Evolutionary conservation across 23 tunicate species (phyloP), one percentile per base, ranked within the genome.

Genomic region (Styela plicata): DNA sequence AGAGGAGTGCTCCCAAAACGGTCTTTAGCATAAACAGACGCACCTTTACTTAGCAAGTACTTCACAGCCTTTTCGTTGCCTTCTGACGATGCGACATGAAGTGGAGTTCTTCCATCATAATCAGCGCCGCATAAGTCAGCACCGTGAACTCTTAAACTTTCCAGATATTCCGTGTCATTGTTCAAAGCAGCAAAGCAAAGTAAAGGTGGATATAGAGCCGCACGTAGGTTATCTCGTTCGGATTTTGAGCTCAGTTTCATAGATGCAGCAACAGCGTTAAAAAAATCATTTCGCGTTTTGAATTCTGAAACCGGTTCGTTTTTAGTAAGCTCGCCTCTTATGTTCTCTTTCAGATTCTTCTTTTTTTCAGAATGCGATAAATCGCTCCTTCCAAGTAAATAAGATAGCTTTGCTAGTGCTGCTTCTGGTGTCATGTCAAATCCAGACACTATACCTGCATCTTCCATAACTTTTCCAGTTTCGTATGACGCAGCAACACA

Each of bases 341-440:
- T 28, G 52, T 83, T 83, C n/a, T 63, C 69, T 79, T 76, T 69
- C 44, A 83, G 25, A 32, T 78, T 10, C 7, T 24, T 68, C 24
- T 0, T 32, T 19, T 32, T 63, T 36, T 83, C 70, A 23, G 33
- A 16, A 25, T 52, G 32, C 16, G 83, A 24, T 0, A 74, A 33
- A 31, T 33, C 83, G 28, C 78, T 33, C 1, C 44, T 27, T 18
- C 74, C 82, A 24, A 83, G 70, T 23, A 83, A 68, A 33, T 83
- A 83, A 34, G 83, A 74, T 17, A 83, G n/a, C 69, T 83, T 83
- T 29, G 87, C 87, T 0, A 83, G 44, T n/a, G 87, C 83, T 0
- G 87, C 82, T 74, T 83, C 87, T 3, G 84, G 83, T 18, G 87
- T 83, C 82, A 83, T 74, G 52, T 83, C 87, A 44, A 33, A 80